Evolutionary conservation across 2,888 invertebrate genomes (phyloP).

Genomic region (Lydus trimaculatus): DNA sequence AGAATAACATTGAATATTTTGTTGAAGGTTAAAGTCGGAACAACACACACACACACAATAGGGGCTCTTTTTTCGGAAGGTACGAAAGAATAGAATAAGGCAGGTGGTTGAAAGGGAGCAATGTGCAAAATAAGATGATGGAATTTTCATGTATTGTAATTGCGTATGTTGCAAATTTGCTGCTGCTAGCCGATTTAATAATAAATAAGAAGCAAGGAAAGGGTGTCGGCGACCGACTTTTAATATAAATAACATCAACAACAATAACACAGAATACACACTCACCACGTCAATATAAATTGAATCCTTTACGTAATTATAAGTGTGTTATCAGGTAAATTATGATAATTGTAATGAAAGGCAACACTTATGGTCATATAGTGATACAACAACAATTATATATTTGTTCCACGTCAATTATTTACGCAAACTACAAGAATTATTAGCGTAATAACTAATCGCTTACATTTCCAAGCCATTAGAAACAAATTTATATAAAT

Average conservation of each 20-base stretch:
- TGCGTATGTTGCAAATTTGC: too few relatives aligned
- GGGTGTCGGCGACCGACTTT: not conserved
- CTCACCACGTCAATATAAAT: too few relatives aligned
- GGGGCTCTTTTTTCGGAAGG: not conserved
- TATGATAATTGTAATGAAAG: constrained; percentile 1
- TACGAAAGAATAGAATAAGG: not conserved
- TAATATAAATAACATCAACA: not conserved
- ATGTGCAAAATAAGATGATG: not conserved
- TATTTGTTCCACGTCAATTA: not conserved
- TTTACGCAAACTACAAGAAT: constrained; percentile 10
- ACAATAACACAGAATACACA: not conserved
- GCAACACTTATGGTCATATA: not conserved
- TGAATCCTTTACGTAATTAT: not conserved
- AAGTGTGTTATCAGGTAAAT: constrained; percentile 1
- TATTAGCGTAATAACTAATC: not conserved
- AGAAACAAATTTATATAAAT: not conserved
- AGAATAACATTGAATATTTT: not conserved
- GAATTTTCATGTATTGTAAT: not conserved
- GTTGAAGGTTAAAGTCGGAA: not conserved
- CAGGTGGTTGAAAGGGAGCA: not conserved
- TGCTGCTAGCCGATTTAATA: too few relatives aligned
- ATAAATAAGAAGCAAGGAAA: not conserved
- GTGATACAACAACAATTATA: not conserved
- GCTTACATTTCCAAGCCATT: not conserved
- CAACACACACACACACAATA: too few relatives aligned